These are phyloP conservation scores for Oreohelix idahoensis DNA, from an alignment of 1,140 invertebrate genomes.

Conservation along the genomic window DNA sequence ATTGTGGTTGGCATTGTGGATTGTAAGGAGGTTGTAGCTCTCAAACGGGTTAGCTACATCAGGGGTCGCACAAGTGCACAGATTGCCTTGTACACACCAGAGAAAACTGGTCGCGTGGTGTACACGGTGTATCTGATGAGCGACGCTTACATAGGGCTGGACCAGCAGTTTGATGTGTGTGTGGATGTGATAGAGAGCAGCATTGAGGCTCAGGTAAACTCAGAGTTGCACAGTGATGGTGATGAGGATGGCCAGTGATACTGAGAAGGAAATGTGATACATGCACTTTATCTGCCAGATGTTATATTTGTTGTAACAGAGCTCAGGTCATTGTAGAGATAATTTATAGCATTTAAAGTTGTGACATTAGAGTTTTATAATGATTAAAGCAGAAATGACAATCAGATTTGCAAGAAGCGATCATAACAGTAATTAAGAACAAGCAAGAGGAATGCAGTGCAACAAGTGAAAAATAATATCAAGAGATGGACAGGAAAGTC, in stretches of 20 bases:
- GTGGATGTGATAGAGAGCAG: conserved; percentile 64
- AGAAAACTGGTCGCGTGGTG: conserved; percentile 78
- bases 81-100: conserved; percentile 81
- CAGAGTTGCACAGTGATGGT: conserved; percentile 56
- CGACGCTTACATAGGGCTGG: conserved; percentile 94
- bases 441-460: no score
- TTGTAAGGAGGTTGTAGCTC: conserved; percentile 84
- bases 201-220: conserved; percentile 65
- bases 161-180: conserved; percentile 88
- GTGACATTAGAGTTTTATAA: no score
- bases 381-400: no score
- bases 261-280: no score
- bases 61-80: conserved; percentile 69
- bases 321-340: no score
- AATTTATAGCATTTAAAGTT: no score
- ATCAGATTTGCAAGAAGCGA: no score
- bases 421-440: no score
- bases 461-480: no score
- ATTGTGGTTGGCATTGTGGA: conserved; percentile 85
- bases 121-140: conserved; percentile 92
- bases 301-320: no score
- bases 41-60: conserved; percentile 81
- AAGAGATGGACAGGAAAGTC: no score
- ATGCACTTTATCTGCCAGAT: no score
- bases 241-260: conserved; percentile 43